Base-by-base conservation (phyloP, 2,888 invertebrate genomes). In the Ochropleura plecta region DNA sequence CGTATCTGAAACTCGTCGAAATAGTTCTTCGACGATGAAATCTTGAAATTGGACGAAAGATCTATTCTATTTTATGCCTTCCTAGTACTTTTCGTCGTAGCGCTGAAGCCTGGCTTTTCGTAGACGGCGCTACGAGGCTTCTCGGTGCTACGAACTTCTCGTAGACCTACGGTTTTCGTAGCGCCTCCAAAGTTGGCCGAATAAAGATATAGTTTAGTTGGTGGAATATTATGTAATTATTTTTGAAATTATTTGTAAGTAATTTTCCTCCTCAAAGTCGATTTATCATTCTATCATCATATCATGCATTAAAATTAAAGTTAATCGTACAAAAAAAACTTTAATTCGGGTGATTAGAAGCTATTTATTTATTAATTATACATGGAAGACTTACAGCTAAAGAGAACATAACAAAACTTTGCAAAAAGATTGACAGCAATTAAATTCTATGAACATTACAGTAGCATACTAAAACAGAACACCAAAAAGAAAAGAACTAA, bases 1-100 rank as follows among this genome's bases (percentile, higher is more conserved):
- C 5, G 7, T 60, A 18, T 12, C 3, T 73, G 53, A 40, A 79
- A 73, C 20, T 60, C 16, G 20, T 55, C 59, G 16, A 62, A 78
- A 73, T 55, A 62, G 46, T 62, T 73, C 40, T 42, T 20, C 40
- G 9, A 18, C 10, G 30, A 20, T 51, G 46, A 46, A 49, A 49
- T 44, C 20, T 44, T 73, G 46, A 73, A 70, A 73, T 55, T 66
- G 10, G 30, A 30, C 42, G 10, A 16, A 42, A 46, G 0, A 16
- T 6, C 44, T 59, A 51, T 44, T n/a, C 12, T 9, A 3, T 30
- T 57, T 65, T 62, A 62, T 79, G 62, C 10, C 48, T 30, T 5
- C 64, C 68, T 79, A 49, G 68, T 79, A 73, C 18, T 42, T 78
- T 70, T 48, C 10, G 5, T 51, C 9, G 67, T 51, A 30, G 20